phyloP scores from a whole-genome alignment of 1,140 invertebrate genomes.

The Ericerus pela region DNA sequence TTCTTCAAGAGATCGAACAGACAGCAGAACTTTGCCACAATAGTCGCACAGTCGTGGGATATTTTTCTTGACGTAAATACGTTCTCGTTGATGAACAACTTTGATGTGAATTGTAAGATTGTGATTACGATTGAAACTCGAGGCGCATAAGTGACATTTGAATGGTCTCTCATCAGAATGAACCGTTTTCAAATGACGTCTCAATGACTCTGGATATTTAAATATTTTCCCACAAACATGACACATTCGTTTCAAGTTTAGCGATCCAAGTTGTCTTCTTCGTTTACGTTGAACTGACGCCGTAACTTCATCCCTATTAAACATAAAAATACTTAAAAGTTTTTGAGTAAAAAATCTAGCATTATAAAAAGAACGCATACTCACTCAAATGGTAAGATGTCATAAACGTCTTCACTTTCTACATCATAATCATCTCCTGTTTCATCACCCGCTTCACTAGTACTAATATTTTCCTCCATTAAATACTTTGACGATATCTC shows the following conservation, averaged over 20 bases:
- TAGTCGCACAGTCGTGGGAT: neutral
- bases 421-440: too few relatives aligned
- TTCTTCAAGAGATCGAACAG: neutral
- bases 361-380: too few relatives aligned
- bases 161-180: slow-evolving; percentile 4
- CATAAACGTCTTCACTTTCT: too few relatives aligned
- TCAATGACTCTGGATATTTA: slow-evolving; percentile 5
- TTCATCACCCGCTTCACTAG: too few relatives aligned
- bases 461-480: too few relatives aligned
- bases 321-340: too few relatives aligned
- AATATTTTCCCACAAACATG: slow-evolving; percentile 13
- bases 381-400: too few relatives aligned
- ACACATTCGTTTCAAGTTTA: slow-evolving; percentile 2
- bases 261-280: neutral
- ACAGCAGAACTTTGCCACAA: neutral
- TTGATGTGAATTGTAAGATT: slow-evolving; percentile 2
- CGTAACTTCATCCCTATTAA: too few relatives aligned
- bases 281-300: neutral
- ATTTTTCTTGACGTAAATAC: neutral
- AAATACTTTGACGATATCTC: too few relatives aligned
- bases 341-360: too few relatives aligned
- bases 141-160: neutral
- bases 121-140: slow-evolving; percentile 4
- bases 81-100: neutral
- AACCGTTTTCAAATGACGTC: slow-evolving; percentile 11